Conservation (phyloP, 2,888 invertebrate species). For the Hypercompe scribonia region DNA sequence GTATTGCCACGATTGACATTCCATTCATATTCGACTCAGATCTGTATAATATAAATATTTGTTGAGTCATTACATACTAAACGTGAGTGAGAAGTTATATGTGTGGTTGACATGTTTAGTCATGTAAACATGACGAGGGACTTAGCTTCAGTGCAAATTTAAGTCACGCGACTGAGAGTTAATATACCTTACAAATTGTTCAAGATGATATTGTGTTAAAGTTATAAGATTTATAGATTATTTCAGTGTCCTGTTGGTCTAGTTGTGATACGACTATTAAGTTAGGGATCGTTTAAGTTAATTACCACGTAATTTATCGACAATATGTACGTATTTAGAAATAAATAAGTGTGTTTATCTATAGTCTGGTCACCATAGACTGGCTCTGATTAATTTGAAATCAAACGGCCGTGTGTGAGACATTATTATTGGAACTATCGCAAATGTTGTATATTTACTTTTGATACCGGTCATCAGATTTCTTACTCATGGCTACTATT, state of each 20-base stretch:
- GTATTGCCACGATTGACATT: constrained; percentile 6
- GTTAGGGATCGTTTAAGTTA: no score
- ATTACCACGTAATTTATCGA: no score
- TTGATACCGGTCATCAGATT: no score
- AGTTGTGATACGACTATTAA: no score
- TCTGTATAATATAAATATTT: constrained; percentile 19
- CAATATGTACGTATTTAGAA: no score
- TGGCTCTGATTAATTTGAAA: no score
- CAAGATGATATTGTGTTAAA: background rate
- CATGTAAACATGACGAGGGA: constrained; percentile 2
- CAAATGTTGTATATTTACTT: background rate
- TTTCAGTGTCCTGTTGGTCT: no score
- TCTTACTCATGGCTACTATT: no score
- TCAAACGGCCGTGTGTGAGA: no score
- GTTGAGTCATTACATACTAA: constrained; percentile 17
- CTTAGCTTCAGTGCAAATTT: background rate
- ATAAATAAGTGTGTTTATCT: no score
- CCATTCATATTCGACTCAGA: constrained; percentile 16
- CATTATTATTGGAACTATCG: no score
- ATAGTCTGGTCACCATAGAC: no score
- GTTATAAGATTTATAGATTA: background rate
- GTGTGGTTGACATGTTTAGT: background rate
- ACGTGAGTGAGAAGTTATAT: constrained; percentile 9
- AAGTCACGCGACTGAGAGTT: background rate
- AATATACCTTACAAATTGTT: background rate